phyloP scores from a whole-genome alignment of 1,140 invertebrate species.

The Pseudomyrmex concolor region DNA sequence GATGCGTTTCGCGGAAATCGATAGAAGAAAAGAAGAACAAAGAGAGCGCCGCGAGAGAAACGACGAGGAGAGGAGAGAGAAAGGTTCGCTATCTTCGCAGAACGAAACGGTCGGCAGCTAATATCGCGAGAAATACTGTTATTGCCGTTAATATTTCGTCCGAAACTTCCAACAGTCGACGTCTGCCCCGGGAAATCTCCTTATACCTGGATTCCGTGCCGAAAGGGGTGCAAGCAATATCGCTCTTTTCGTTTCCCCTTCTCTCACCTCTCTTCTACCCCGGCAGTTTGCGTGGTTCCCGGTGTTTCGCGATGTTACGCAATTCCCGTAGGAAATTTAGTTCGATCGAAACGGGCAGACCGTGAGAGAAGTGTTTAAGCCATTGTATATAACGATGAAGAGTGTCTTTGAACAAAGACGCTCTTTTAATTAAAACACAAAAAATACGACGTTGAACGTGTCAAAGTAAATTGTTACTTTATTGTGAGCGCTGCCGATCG shows the following conservation, averaged over 20 bases:
- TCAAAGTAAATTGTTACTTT: not conserved
- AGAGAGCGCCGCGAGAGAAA: constrained; percentile 12
- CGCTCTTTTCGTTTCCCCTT: constrained; percentile 30
- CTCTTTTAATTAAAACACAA: not conserved
- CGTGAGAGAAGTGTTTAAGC: constrained; percentile 49
- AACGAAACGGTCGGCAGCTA: constrained; percentile 72
- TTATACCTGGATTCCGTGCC: constrained; percentile 46
- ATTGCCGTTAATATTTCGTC: constrained; percentile 81
- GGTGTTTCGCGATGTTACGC: constrained; percentile 31
- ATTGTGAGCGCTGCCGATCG: not conserved
- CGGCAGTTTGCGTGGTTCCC: constrained; percentile 38
- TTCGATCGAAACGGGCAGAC: constrained; percentile 29
- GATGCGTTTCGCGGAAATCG: constrained; percentile 49
- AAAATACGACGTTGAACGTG: too few relatives aligned
- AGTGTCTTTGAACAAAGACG: not conserved
- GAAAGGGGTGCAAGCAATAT: constrained; percentile 60
- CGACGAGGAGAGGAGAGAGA: not conserved
- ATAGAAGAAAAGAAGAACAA: not conserved
- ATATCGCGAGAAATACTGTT: constrained; percentile 83
- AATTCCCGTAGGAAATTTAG: constrained; percentile 57
- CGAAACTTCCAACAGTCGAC: constrained; percentile 69
- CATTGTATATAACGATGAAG: not conserved
- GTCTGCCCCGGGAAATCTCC: constrained; percentile 64
- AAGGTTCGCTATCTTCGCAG: constrained; percentile 16
- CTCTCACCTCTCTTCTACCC: not conserved